Conservation (phyloP, 2,888 invertebrate species). For the Diaprepes abbreviatus region DNA sequence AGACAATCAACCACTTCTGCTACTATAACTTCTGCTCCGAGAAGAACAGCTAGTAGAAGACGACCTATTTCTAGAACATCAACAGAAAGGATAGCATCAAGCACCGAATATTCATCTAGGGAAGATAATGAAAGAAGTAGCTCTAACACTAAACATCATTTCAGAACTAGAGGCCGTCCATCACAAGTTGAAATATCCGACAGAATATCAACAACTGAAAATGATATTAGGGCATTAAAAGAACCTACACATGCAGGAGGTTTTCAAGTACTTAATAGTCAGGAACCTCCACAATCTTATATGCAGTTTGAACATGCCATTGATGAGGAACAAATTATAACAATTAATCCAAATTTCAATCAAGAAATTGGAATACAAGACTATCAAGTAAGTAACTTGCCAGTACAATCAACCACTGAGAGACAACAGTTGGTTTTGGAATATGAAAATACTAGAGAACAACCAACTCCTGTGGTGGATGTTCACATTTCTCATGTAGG, state of each 20-base stretch:
- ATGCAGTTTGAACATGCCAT: conserved; percentile 57
- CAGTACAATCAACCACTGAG: conserved; percentile 31
- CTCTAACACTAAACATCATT: conserved; percentile 57
- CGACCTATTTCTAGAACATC: conserved; percentile 60
- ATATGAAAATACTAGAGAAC: conserved; percentile 50
- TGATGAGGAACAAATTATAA: conserved; percentile 51
- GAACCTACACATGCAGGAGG: conserved; percentile 42
- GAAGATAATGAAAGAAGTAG: conserved; percentile 51
- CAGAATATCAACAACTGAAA: conserved; percentile 55
- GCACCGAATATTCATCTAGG: conserved; percentile 49
- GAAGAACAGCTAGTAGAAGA: conserved; percentile 59
- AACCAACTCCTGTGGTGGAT: conserved; percentile 53
- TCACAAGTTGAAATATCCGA: conserved; percentile 53
- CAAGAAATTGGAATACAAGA: conserved; percentile 33
- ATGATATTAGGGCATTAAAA: conserved; percentile 42
- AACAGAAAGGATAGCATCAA: conserved; percentile 56
- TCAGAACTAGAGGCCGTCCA: conserved; percentile 62
- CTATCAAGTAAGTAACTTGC: conserved; percentile 50
- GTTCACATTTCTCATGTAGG: conserved; percentile 55
- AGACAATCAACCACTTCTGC: conserved; percentile 65
- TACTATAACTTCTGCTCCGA: conserved; percentile 63
- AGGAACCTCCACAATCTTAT: conserved; percentile 55
- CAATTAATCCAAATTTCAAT: conserved; percentile 22
- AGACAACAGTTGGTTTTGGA: conserved; percentile 35
- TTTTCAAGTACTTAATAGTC: conserved; percentile 43